Conservation (phyloP, 2,888 invertebrate species). For the Pyrrhia umbra region DNA sequence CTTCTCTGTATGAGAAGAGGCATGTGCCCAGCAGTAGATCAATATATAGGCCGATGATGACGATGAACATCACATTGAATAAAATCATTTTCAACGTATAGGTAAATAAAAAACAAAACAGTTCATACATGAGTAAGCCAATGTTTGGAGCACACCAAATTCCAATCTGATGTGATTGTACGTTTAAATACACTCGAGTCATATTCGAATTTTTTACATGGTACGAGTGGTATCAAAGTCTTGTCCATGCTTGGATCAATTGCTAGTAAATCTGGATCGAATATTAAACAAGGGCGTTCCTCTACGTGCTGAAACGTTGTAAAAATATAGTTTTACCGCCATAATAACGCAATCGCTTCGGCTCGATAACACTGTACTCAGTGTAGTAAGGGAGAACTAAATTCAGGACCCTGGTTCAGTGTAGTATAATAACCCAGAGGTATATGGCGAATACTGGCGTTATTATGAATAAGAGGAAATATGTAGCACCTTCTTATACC, state of each 20-base stretch:
- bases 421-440: too few species aligned
- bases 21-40: too few species aligned
- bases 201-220: constrained; percentile 85
- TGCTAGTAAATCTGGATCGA: constrained; percentile 80
- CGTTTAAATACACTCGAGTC: constrained; percentile 90
- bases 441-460: too few species aligned
- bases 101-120: not conserved
- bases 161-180: constrained; percentile 92
- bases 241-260: constrained; percentile 71
- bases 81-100: not conserved
- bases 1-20: too few species aligned
- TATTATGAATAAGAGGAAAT: too few species aligned
- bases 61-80: too few species aligned
- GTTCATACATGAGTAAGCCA: constrained; percentile 87
- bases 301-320: constrained; percentile 71
- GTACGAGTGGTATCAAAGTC: constrained; percentile 76
- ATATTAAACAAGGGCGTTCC: constrained; percentile 83
- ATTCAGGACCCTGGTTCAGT: too few species aligned
- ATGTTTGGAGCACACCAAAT: constrained; percentile 91
- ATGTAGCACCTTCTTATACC: too few species aligned
- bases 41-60: too few species aligned
- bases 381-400: too few species aligned
- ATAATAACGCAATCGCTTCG: too few species aligned
- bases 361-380: too few species aligned
- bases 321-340: not conserved